Base-by-base conservation (phyloP, 2,888 invertebrate species). In the Xestia rhomboidea region DNA sequence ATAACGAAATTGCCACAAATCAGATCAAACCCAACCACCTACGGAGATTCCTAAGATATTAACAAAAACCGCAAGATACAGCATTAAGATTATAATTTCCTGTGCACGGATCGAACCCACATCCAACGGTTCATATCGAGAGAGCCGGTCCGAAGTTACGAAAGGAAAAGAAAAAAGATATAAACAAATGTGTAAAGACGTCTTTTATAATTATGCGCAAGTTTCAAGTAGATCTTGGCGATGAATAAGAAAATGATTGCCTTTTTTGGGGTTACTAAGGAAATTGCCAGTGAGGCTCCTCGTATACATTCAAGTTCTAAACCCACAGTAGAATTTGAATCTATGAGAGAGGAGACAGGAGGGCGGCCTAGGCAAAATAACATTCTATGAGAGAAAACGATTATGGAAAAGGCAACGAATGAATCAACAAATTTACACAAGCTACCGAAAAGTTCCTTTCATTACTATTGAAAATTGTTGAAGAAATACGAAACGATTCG, bases 131-230 rank as follows among this genome's bases (percentile, higher is more conserved):
- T 89, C 90, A 76, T 89, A 85, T 88, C 38, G 64, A 83, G 86
- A 86, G 79, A 88, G 86, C 90, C 86, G 90, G 90, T 90, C 82
- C 54, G 34, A 41, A n/a, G 66, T 88, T 87, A 85, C 88, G 87
- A 90, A 89, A 88, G 82, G 64, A 86, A 87, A 80, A 73, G 83
- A 86, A 86, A 89, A 88, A 85, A 87, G 76, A 89, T 84, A 89
- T 84, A 89, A 90, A 89, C 84, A 87, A 86, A 89, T 54, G 64
- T 66, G 67, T 70, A 71, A 71, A 73, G 60, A 79, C 49, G 70
- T 54, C 38, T 68, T 76, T 87, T 68, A 80, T 69, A 81, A 79
- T 83, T 75, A 74, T 80, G 30, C 49, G 62, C 46, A 83, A 75
- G 71, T 66, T 70, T 46, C 44, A 62, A 73, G 62, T 46, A 66